A percentile compares a stretch with the other conserved stretches of the same genome.
These are phyloP conservation scores for Stenchaetothrips biformis DNA, from an alignment of 2,888 invertebrate genomes.

Conservation along the genomic window DNA sequence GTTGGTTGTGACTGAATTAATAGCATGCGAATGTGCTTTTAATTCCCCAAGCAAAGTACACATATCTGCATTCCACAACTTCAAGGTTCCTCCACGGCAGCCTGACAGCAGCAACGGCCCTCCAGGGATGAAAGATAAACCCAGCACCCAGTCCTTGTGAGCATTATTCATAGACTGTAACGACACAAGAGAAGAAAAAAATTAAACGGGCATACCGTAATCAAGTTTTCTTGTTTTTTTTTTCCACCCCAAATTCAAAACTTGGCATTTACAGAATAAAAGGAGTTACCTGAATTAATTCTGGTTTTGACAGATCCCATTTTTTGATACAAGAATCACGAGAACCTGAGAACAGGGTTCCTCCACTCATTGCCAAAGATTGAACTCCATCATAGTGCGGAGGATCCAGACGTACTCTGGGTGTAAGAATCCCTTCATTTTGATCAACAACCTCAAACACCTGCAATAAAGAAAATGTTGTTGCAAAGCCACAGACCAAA, in stretches of 20 bases:
- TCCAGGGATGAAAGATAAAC: constrained; percentile 54
- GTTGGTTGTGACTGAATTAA: constrained; percentile 64
- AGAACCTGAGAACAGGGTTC: constrained; percentile 74
- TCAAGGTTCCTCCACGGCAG: constrained; percentile 70
- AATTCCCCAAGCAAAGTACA: constrained; percentile 62
- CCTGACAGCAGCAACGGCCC: constrained; percentile 62
- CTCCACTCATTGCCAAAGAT: constrained; percentile 62
- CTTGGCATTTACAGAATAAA: constrained; percentile 3
- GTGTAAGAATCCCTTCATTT: constrained; percentile 49
- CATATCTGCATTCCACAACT: constrained; percentile 68
- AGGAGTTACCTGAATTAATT: constrained; percentile 52
- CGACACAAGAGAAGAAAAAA: constrained; percentile 10
- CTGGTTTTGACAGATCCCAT: constrained; percentile 64
- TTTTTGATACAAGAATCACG: constrained; percentile 81
- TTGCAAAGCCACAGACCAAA: neutral
- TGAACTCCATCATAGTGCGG: constrained; percentile 90
- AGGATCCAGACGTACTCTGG: constrained; percentile 65
- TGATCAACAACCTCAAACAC: constrained; percentile 50
- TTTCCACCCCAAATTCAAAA: too few relatives aligned
- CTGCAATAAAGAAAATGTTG: constrained; percentile 39
- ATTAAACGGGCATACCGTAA: neutral
- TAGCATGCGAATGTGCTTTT: constrained; percentile 61
- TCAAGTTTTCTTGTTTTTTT: too few relatives aligned
- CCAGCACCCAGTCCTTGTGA: constrained; percentile 83
- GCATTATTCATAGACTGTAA: constrained; percentile 68